Evolutionary conservation across 2,888 invertebrate genomes (phyloP).

Genomic region (Limnephilus auricula): DNA sequence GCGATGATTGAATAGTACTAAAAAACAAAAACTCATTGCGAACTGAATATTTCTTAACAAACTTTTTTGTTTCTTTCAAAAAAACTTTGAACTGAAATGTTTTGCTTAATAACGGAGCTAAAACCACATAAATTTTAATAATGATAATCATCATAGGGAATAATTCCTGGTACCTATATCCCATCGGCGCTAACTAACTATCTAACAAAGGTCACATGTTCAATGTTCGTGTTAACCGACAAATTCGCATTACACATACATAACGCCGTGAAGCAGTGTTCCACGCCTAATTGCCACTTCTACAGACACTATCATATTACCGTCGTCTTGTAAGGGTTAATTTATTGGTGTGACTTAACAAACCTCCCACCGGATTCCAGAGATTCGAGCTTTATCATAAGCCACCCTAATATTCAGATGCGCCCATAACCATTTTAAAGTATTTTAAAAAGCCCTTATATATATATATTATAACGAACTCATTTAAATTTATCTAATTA

Average conservation of each 20-base stretch:
- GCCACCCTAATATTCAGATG: not conserved
- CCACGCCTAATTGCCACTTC: conserved; percentile 45
- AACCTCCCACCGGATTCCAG: conserved; percentile 42
- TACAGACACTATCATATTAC: conserved; percentile 44
- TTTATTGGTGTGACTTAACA: conserved; percentile 52
- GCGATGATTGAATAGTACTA: not conserved
- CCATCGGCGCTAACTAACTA: not conserved
- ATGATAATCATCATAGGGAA: not conserved
- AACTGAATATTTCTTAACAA: not conserved
- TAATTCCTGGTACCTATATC: not conserved
- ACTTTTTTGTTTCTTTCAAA: not conserved
- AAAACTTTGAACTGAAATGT: not conserved
- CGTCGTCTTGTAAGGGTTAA: conserved; percentile 53
- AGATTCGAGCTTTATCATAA: conserved; percentile 15
- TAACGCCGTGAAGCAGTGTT: conserved; percentile 5
- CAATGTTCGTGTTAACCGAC: not conserved
- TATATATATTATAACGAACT: not conserved
- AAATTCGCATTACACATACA: conserved; percentile 24
- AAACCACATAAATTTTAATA: not conserved
- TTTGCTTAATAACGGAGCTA: not conserved
- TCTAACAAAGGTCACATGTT: conserved; percentile 29
- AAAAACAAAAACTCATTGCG: not conserved
- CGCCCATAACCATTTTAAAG: not conserved
- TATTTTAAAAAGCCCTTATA: not conserved
- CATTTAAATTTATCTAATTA: not conserved